phyloP scores from a whole-genome alignment of 2,797 vertebrate genomes.

The Tragelaphus eurycerus region DNA sequence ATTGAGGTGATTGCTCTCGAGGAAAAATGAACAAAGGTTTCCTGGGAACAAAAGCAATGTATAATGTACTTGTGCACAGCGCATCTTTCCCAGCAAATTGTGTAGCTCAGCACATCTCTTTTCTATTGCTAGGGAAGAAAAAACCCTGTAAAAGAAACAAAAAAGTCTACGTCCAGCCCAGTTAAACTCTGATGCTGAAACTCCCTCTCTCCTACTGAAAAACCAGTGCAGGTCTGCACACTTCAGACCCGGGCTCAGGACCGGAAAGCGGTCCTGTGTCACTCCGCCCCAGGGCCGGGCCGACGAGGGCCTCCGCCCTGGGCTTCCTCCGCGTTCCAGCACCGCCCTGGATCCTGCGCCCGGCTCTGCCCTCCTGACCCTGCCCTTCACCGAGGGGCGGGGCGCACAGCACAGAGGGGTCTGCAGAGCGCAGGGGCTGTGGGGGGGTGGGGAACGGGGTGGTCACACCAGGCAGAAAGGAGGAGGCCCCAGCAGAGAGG shows the following conservation, averaged over 20 bases:
- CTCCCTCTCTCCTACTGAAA: neutral
- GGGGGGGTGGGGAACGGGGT: fast-evolving
- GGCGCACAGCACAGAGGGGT: neutral
- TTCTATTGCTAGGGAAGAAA: neutral
- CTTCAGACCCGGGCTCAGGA: neutral
- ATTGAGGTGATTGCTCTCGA: neutral
- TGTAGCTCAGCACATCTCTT: neutral
- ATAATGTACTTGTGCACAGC: neutral
- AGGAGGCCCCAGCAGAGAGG: neutral
- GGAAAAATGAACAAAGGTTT: neutral
- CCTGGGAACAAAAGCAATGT: neutral
- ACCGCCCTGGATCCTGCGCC: fast-evolving
- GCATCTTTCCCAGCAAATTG: neutral
- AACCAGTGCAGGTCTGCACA: neutral
- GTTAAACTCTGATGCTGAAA: neutral
- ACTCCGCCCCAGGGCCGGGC: too few relatives aligned
- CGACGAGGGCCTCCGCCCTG: fast-evolving
- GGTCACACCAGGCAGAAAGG: neutral
- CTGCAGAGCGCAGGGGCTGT: neutral
- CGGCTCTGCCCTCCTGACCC: neutral
- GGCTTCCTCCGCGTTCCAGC: neutral
- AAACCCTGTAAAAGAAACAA: neutral
- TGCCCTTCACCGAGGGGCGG: neutral
- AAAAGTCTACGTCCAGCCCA: neutral
- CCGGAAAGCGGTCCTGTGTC: neutral